Base-by-base conservation (phyloP, 2,888 invertebrate genomes). In the Metellina segmentata region DNA sequence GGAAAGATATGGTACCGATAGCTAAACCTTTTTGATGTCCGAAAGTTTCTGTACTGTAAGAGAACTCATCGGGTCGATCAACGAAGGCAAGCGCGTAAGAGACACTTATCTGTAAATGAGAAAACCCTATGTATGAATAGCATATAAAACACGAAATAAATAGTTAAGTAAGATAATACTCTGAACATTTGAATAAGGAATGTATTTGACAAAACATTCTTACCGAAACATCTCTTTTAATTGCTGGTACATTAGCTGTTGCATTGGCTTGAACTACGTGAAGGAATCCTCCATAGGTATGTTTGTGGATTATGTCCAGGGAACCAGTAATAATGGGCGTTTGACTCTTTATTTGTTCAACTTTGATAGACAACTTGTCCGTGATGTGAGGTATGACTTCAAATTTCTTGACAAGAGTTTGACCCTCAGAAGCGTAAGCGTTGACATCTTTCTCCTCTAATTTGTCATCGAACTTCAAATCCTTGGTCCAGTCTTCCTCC, bases 11-110 rank as follows among this genome's bases (percentile, higher is more conserved):
- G 34, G 69, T 19, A 8, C 81, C 74, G 49, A 85, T 9, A 0
- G 85, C 70, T 16, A 85, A 2, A 6, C 78, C 91, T 4, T 69
- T 69, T 13, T 92, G 88, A 0, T 70, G 16, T 74, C 79, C 61
- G 20, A 75, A 85, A n/a, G 69, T 19, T 16, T 53, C 20, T 4
- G 16, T 16, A n/a, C 74, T 69, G 16, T 89, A 92, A 13, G 85
- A 72, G 75, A 92, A 88, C 20, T 92, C 91, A 70, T 85, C 78
- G 6, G 85, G 85, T 51, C 78, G 69, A 0, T 48, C 13, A 13
- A 20, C 0, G 81, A 75, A 81, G 13, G 69, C 81, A 61, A 75
- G 8, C 6, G 51, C 16, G 48, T 85, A 53, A 51, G 72, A 72
- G 2, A 52, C n/a, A 69, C 53, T 51, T 9, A 74, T n/a, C 91